Base-by-base conservation (phyloP, 2,888 invertebrate genomes). In the Mesorhabditis belari region DNA sequence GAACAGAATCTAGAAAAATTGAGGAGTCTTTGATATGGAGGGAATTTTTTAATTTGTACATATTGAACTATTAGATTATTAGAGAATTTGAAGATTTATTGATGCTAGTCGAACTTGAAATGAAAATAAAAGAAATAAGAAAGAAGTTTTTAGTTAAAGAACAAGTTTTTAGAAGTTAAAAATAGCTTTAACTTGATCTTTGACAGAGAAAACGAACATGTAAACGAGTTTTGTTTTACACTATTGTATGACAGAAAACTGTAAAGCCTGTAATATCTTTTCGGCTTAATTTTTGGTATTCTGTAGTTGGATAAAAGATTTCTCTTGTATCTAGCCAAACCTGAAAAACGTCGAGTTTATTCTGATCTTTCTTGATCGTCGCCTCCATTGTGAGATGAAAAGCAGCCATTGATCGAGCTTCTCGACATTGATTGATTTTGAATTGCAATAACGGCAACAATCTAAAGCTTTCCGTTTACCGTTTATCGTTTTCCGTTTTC, bases 371-470 rank as follows among this genome's bases (percentile, higher is more conserved):
- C 82, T 96, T 96, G 60, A 98, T 95, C 44, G 92, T 92, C 12
- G 96, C 95, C 83, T 98, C 98, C 93, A 98, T 94, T 81, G 94
- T 94, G 82, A 95, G 86, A 81, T 98, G 98, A 82, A 96, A 98
- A 35, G 96, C 94, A 3, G 95, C 96, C 75, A 98, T 84, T 81
- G 92, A 93, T 77, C 93, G 87, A 0, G 96, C 95, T 83, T 96
- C 96, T 81, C 94, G 92, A 65, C 94, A 86, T n/a, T n/a, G n/a
- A n/a, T n/a, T n/a, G n/a, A n/a, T n/a, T 81, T 93, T 91, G 49
- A 94, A 94, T 81, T 90, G 90, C 59, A 98, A 85, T 12, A 96
- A 91, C 0, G 95, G 94, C 4, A 96, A 91, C 69, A 98, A 85
- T 75, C 77, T 79, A 63, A 57, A 75, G 65, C 44, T 17, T n/a